Base-by-base conservation (phyloP, 1,140 invertebrate genomes). In the Varroa destructor region DNA sequence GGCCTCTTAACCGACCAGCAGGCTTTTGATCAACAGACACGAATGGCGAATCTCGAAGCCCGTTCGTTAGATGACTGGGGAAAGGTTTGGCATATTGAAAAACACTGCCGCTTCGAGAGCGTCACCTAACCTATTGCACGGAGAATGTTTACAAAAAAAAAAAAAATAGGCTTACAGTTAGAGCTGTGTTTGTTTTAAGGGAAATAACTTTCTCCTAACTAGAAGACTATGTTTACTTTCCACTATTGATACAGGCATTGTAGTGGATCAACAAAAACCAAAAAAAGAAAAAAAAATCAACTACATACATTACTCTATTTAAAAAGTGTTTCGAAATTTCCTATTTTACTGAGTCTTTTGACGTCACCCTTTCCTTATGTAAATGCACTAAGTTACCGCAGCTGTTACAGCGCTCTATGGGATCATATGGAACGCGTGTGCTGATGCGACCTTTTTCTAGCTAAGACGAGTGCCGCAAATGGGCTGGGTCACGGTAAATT, bases 381-480 rank as follows among this genome's bases (percentile, higher is more conserved):
- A 40, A 67, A 67, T 37, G 37, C 3, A 58, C 37, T 6, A 58
- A 40, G 3, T 40, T 12, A n/a, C 12, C 61, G 10, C 61, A 67
- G 61, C 10, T 84, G 84, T 76, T 80, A 83, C 1, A 81, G 84
- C 73, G 81, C 83, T 72, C 77, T 85, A 10, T 75, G 83, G 6
- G 78, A 78, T 8, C 84, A 85, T 73, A 78, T 85, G 56, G 82
- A 81, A 71, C 84, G 84, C 84, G 84, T 84, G 40, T 85, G 84
- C 74, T 80, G 84, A 74, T 85, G 85, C 76, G 84, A 85, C 74
- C 84, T 85, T 71, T 85, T 85, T 74, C 77, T 82, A 6, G 73
- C 73, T 10, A 71, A 73, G 36, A 75, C 73, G 46, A 75, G 74
- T 55, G 71, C 72, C n/a, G 46, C 25, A 14, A 25, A 6, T 55